Evolutionary conservation across 23 tunicate species (phyloP), one percentile per base, ranked within the genome.

Genomic region (Styela plicata): DNA sequence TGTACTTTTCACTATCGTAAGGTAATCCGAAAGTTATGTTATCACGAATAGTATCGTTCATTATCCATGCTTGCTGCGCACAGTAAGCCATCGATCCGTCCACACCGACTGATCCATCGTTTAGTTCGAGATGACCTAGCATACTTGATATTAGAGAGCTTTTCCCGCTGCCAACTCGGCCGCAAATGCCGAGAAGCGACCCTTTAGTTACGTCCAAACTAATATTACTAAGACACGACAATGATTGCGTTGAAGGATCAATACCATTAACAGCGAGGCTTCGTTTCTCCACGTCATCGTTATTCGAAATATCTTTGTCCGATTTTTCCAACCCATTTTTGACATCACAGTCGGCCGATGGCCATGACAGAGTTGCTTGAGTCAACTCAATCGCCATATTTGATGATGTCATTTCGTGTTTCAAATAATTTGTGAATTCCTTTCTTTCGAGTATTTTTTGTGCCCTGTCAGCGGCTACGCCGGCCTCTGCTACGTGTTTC

Each of bases 41-140:
- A 66, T 94, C 89, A 23, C 92, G 83, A 53, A 94, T 75, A 0
- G 98, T 88, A n/a, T 88, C 86, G 70, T 94, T 94, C 93, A 87
- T 88, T 22, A 94, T 66, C 98, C 98, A 94, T 25, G 98, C 98
- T 69, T 81, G 84, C 36, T 94, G 98, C 22, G 94, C 83, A 32
- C 78, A 86, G 74, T 88, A 94, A 44, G 97, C 97, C 32, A 83
- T 69, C 18, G 90, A 78, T 29, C 90, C 97, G 33, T 65, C 21
- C 2, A 91, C 82, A 0, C 87, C 90, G 2, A 91, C 97, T 25
- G 87, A 62, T 2, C 97, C 97, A 32, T 64, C 64, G 3, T 27
- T 21, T n/a, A 91, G 61, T 32, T 78, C 31, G 69, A 91, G n/a
- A 13, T 91, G 85, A 1, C 97, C 97, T 34, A 91, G 69, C 13